phyloP scores from a whole-genome alignment of 2,888 invertebrate species.

The Conomelus anceps region DNA sequence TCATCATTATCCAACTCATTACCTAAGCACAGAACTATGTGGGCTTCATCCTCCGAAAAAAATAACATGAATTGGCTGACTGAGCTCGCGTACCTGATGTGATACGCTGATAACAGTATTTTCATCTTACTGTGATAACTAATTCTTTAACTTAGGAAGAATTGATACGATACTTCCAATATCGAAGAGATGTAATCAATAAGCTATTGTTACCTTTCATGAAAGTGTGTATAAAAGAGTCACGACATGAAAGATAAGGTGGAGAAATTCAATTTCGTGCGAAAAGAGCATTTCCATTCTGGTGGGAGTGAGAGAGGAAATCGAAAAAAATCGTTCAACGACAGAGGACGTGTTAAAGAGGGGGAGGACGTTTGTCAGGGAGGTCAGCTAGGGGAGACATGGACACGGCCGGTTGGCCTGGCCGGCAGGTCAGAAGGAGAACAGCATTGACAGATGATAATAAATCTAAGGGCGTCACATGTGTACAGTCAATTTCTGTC shows the following conservation, averaged over 20 bases:
- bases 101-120: no score
- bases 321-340: background rate
- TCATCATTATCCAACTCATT: no score
- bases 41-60: no score
- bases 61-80: no score
- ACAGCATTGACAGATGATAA: conserved; percentile 12
- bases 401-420: background rate
- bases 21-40: no score
- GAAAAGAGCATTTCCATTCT: background rate
- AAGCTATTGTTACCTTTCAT: background rate
- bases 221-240: background rate
- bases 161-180: background rate
- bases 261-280: background rate
- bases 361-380: background rate
- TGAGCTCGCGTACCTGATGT: no score
- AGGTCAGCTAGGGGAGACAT: background rate
- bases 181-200: background rate
- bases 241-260: background rate
- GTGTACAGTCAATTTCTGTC: conserved; percentile 3
- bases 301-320: background rate
- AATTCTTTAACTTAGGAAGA: no score
- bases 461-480: conserved; percentile 4
- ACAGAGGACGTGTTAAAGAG: background rate
- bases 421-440: background rate
- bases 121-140: no score